Conservation (phyloP, 2,113 vertebrate genomes). For the Ranitomeya imitator region DNA sequence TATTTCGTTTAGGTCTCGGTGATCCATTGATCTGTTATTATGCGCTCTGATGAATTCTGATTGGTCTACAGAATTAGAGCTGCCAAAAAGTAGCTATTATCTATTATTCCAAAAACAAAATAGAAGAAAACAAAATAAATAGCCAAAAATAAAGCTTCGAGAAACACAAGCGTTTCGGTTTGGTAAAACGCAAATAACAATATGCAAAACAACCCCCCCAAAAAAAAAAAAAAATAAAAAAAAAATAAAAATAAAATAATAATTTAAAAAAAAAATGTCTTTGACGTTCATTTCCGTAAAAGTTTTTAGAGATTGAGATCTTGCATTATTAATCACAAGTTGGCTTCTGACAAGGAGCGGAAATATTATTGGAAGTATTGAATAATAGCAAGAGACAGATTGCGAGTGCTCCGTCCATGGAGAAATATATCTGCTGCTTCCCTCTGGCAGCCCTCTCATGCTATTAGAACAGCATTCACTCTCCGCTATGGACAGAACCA, state of each 20-base stretch:
- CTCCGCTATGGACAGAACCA: constrained; percentile 54
- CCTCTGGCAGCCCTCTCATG: constrained; percentile 45
- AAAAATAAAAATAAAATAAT: not conserved
- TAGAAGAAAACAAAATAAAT: not conserved
- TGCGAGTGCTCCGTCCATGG: constrained; percentile 19
- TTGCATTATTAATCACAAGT: constrained; percentile 51
- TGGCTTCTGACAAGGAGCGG: constrained; percentile 37
- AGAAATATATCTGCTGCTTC: constrained; percentile 50
- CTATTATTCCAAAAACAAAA: constrained; percentile 34
- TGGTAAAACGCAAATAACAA: constrained; percentile 3
- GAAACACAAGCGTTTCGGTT: constrained; percentile 3
- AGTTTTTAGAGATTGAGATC: constrained; percentile 12
- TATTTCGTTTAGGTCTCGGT: not conserved
- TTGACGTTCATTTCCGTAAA: constrained; percentile 16
- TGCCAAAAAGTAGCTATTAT: constrained; percentile 20
- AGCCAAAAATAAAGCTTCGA: constrained; percentile 8
- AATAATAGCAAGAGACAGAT: constrained; percentile 49
- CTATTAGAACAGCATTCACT: constrained; percentile 46
- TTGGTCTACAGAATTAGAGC: constrained; percentile 3
- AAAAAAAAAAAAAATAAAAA: not conserved
- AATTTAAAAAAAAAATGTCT: not conserved
- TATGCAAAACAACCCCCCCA: constrained; percentile 5
- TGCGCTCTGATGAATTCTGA: constrained; percentile 33
- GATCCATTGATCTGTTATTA: constrained; percentile 19
- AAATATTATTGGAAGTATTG: constrained; percentile 52